Conservation (phyloP, 2,797 vertebrate genomes). For the Lepidocolaptes lacrymiger region DNA sequence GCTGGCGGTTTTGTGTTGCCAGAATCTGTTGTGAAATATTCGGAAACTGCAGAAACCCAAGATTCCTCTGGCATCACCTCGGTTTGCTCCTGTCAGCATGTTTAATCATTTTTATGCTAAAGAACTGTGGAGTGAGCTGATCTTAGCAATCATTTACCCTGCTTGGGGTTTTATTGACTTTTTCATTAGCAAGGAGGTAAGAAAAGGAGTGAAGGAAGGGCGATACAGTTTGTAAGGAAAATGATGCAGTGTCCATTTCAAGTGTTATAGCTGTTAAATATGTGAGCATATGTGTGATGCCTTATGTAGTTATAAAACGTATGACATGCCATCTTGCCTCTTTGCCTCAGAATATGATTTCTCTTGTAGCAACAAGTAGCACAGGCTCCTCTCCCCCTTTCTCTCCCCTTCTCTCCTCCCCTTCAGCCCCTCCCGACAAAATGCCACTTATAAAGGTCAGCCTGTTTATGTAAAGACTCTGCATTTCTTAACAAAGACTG, state of each 20-base stretch:
- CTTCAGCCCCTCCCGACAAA: background rate
- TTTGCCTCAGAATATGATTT: background rate
- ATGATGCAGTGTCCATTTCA: background rate
- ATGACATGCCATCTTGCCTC: background rate
- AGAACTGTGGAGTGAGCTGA: background rate
- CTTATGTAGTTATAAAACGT: background rate
- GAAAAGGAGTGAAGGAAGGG: background rate
- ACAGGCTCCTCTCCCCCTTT: background rate
- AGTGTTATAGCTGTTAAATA: background rate
- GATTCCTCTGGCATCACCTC: background rate
- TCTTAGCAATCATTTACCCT: background rate
- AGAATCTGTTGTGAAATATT: background rate
- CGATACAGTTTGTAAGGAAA: background rate
- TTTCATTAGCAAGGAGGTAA: background rate
- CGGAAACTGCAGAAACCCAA: background rate
- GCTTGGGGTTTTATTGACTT: background rate
- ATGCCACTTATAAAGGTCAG: constrained; percentile 14
- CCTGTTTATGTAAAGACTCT: background rate
- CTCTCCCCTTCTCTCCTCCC: background rate
- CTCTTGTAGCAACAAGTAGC: constrained; percentile 41
- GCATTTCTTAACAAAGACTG: background rate
- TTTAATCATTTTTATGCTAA: background rate
- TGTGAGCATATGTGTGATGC: background rate
- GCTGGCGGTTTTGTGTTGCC: background rate
- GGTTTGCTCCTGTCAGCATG: background rate